A percentile compares a stretch with the other conserved stretches of the same genome.
Conservation (phyloP, 2,888 invertebrate species). For the Steinernema carpocapsae region DNA sequence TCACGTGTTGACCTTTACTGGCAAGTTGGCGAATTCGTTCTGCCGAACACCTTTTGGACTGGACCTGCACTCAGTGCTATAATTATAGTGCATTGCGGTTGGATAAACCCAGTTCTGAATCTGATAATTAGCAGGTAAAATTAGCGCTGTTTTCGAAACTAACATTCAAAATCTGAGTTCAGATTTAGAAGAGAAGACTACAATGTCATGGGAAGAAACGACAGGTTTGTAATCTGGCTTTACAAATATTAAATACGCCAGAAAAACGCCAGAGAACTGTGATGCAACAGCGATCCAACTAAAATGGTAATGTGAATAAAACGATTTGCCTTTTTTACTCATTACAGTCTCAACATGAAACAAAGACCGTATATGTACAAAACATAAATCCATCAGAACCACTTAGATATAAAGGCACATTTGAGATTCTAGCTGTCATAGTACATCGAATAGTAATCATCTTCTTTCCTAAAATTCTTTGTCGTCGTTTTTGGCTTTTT, state of each 20-base stretch:
- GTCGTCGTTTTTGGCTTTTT: slow-evolving; percentile 43
- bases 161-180: no score
- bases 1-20: not conserved
- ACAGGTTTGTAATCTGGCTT: not conserved
- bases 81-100: not conserved
- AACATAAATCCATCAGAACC: not conserved
- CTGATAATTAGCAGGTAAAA: not conserved
- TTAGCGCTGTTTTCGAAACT: no score
- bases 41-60: not conserved
- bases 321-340: slow-evolving; percentile 2
- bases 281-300: no score
- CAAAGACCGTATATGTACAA: slow-evolving; percentile 5
- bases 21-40: not conserved
- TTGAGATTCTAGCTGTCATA: slow-evolving; percentile 54
- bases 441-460: slow-evolving; percentile 67
- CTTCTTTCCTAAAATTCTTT: slow-evolving; percentile 60
- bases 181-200: not conserved
- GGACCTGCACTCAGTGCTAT: not conserved
- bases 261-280: not conserved
- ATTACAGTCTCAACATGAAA: slow-evolving; percentile 2
- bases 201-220: not conserved
- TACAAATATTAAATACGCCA: not conserved
- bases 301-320: not conserved
- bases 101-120: not conserved
- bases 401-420: not conserved